Base-by-base conservation (phyloP, 2,113 vertebrate genomes). In the Aegypius monachus region DNA sequence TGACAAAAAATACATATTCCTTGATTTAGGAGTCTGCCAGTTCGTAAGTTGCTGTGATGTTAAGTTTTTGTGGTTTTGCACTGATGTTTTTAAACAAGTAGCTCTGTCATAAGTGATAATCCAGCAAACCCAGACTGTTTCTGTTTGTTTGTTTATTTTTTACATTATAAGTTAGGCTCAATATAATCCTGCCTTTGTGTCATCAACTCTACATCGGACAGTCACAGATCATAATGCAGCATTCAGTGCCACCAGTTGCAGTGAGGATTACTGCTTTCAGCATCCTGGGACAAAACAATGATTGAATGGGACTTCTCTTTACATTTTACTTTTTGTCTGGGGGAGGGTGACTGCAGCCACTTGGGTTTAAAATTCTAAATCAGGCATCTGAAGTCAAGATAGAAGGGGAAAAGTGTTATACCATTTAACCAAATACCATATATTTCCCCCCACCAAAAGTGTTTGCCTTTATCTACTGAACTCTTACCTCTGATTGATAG, bases 131-230 rank as follows among this genome's bases (percentile, higher is more conserved):
- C 80, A 95, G 84, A 91, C 52, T 72, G 79, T 73, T 96, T 90
- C 85, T 95, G 47, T 86, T 95, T 95, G 48, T 65, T 91, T 95
- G 61, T 81, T 84, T 96, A 71, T 75, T 93, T 94, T 93, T 88
- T 81, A 73, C 19, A 12, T 66, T 90, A 71, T 81, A 66, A 62
- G 1, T 88, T 86, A 32, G 53, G 19, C 63, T 89, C 67, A 95
- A 87, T 91, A 96, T 95, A 97, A 96, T 88, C 81, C 36, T 87
- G 71, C 62, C 80, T 95, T 97, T 87, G 71, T 86, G 63, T 52
- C 62, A 56, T 61, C 56, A 68, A 6, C 34, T 75, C 36, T 67
- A 45, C 8, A 73, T 84, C 56, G 86, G 80, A 91, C n/a, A 81
- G 91, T 77, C 85, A 75, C 42, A 90, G 80, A 93, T 83, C 47